These are phyloP conservation scores for Rhagoletis zephyria DNA, from an alignment of 1,140 invertebrate species.

Conservation along the genomic window DNA sequence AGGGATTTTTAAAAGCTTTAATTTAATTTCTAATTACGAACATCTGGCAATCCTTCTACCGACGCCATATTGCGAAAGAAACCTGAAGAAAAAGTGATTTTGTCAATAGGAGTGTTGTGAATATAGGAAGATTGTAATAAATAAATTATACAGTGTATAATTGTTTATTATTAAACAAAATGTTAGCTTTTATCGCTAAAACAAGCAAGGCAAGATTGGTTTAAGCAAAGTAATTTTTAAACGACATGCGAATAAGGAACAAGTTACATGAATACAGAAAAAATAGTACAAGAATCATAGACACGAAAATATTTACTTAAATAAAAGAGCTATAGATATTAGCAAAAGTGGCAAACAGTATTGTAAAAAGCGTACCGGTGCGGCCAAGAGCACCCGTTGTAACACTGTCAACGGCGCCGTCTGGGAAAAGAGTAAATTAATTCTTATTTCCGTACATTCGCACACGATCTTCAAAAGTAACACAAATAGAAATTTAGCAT, in stretches of 20 bases:
- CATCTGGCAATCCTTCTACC: background rate
- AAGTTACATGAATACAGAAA: background rate
- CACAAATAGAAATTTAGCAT: no score
- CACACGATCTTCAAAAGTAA: background rate
- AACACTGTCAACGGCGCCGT: background rate
- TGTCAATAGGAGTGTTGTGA: constrained; percentile 12
- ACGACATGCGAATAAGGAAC: background rate
- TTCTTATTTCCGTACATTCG: background rate
- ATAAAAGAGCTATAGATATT: background rate
- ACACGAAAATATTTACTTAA: no score
- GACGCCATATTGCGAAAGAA: constrained; percentile 46
- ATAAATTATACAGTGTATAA: background rate
- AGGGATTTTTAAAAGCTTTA: no score
- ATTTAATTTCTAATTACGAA: background rate
- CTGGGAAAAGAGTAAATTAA: background rate
- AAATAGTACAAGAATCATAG: background rate
- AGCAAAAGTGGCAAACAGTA: background rate
- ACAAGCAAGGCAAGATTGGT: no score
- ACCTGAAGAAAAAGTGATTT: background rate
- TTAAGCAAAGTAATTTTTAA: no score
- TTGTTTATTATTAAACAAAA: no score
- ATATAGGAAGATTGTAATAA: background rate
- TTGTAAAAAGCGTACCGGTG: background rate
- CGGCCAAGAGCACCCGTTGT: background rate
- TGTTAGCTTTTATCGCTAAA: no score